These are phyloP conservation scores for Hofmannophila pseudospretella DNA, from an alignment of 2,888 invertebrate genomes.

Conservation along the genomic window DNA sequence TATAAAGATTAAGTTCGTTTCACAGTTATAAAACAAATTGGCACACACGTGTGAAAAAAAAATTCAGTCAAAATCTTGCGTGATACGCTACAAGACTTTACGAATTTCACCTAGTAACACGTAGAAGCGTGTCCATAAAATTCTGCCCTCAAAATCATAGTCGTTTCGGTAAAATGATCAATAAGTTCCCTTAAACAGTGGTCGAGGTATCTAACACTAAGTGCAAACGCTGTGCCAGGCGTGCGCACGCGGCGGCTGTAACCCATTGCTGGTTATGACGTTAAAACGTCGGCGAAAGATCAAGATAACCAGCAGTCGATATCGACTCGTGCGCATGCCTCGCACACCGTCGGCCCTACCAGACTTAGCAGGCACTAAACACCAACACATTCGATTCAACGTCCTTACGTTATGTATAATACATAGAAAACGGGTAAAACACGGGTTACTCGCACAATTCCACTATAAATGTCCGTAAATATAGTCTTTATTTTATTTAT, in stretches of 20 bases:
- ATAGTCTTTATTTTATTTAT: constrained; percentile 68
- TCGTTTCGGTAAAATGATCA: constrained; percentile 64
- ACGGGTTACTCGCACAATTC: constrained; percentile 69
- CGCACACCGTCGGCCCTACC: too few species aligned
- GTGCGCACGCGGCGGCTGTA: too few species aligned
- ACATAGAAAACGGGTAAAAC: constrained; percentile 71
- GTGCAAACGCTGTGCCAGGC: too few species aligned
- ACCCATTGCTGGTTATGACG: too few species aligned
- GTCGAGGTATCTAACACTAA: constrained; percentile 51
- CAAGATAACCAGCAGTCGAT: too few species aligned
- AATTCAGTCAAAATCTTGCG: constrained; percentile 52
- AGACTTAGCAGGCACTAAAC: constrained; percentile 73
- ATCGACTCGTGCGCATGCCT: too few species aligned
- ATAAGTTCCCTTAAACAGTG: constrained; percentile 54
- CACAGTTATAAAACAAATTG: not conserved
- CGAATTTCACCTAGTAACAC: constrained; percentile 29
- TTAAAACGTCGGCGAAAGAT: too few species aligned
- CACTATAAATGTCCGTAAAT: constrained; percentile 63
- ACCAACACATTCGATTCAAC: constrained; percentile 53
- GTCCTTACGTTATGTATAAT: constrained; percentile 55
- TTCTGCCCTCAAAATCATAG: constrained; percentile 53
- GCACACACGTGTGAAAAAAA: constrained; percentile 20
- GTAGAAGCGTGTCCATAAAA: constrained; percentile 23
- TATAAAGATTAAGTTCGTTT: too few species aligned
- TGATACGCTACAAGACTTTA: constrained; percentile 39